A percentile compares a stretch with the other conserved stretches of the same genome.
Evolutionary conservation across 1,140 invertebrate species (phyloP).

Genomic region (Bombus sylvicola): DNA sequence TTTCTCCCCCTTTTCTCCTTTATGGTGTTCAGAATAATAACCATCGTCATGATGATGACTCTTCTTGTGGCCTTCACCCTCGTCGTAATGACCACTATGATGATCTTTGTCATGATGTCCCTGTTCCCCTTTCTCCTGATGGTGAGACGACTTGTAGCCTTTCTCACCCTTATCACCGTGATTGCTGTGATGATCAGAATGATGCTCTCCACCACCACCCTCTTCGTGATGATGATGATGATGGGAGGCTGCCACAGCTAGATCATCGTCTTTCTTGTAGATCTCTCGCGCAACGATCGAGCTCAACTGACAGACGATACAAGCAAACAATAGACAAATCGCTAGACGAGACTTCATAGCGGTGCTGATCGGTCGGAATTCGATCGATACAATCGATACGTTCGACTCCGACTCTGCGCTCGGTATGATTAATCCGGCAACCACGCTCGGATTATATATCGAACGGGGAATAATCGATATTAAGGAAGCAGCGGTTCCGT

Average conservation of each 20-base stretch:
- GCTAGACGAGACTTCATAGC: neutral
- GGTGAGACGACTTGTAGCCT: constrained; percentile 84
- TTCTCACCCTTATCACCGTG: constrained; percentile 83
- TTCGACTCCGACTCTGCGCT: constrained; percentile 52
- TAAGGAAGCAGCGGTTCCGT: constrained; percentile 72
- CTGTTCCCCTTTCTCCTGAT: constrained; percentile 86
- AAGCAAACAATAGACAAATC: constrained; percentile 42
- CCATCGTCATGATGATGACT: constrained; percentile 88
- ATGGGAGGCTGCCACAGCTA: constrained; percentile 72
- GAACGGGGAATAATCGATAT: constrained; percentile 70
- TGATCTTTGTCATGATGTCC: constrained; percentile 87
- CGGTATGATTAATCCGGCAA: constrained; percentile 65
- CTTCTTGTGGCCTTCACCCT: constrained; percentile 87
- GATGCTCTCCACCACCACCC: constrained; percentile 84
- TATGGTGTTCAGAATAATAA: constrained; percentile 86
- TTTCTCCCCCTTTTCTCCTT: constrained; percentile 85
- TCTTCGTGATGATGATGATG: constrained; percentile 81
- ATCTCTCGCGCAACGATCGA: constrained; percentile 55
- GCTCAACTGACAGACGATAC: constrained; percentile 39
- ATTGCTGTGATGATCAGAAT: constrained; percentile 82
- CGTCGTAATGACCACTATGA: constrained; percentile 86
- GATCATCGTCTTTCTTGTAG: constrained; percentile 33
- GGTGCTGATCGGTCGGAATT: neutral
- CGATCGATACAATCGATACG: constrained; percentile 33
- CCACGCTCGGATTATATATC: constrained; percentile 73